A percentile compares a stretch with the other conserved stretches of the same genome.
phyloP scores from a whole-genome alignment of 2,888 invertebrate genomes.

The Orthosia incerta region DNA sequence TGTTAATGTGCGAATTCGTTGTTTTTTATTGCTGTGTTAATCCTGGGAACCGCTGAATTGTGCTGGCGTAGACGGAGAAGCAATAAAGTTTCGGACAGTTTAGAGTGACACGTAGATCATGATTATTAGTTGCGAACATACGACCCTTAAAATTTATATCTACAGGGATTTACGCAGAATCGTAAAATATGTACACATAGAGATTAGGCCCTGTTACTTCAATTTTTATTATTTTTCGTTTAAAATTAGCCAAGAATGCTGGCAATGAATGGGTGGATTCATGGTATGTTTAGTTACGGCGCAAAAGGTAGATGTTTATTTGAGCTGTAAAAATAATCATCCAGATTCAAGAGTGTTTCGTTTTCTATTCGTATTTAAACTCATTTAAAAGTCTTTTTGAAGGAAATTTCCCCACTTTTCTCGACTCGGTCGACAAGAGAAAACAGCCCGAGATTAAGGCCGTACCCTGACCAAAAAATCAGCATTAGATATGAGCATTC shows the following conservation, averaged over 20 bases:
- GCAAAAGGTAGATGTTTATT: conserved; percentile 31
- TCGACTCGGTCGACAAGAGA: no score
- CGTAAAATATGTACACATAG: conserved; percentile 2
- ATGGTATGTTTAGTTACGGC: conserved; percentile 31
- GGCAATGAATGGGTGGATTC: conserved; percentile 43
- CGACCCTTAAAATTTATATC: not conserved
- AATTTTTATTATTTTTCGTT: conserved; percentile 7
- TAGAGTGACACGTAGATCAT: conserved; percentile 18
- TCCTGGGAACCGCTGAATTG: conserved; percentile 64
- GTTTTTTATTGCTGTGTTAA: conserved; percentile 73
- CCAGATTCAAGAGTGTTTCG: not conserved
- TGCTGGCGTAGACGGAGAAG: conserved; percentile 15
- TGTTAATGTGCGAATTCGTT: conserved; percentile 62
- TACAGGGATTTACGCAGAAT: conserved; percentile 7
- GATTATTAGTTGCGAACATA: not conserved
- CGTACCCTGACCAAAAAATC: no score
- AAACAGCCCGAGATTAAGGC: no score
- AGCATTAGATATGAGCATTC: no score
- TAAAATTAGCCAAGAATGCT: conserved; percentile 50
- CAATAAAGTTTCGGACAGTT: conserved; percentile 29
- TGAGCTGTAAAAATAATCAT: conserved; percentile 35
- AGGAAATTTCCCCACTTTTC: no score
- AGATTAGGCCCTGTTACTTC: conserved; percentile 5
- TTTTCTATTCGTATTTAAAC: not conserved
- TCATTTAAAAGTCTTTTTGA: not conserved